Evolutionary conservation across 2,888 invertebrate genomes (phyloP), one percentile per base, ranked within the genome.

Genomic region (Lycaena phlaeas): DNA sequence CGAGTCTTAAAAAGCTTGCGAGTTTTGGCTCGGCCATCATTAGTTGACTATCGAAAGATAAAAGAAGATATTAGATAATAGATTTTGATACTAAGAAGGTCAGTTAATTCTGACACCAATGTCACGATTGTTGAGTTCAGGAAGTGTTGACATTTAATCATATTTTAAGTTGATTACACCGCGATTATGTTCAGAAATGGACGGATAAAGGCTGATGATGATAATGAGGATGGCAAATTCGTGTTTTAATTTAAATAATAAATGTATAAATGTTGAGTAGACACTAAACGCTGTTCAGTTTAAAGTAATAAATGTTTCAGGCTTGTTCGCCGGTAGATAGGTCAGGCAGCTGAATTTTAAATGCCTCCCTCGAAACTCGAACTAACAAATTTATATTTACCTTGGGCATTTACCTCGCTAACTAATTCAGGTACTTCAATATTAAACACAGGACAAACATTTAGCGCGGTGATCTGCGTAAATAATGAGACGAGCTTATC

Each of bases 261-360:
- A n/a, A 14, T 7, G 17, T 31, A 9, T 36, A 25, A 7, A 31
- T 17, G 15, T 28, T 27, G 11, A 37, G 27, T 11, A 31, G 22
- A 5, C 22, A 38, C 30, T 38, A 42, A 42, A 40, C 42, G 42
- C 27, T 34, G 28, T 40, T 36, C 41, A 26, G 25, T 39, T 39
- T 30, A 30, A 17, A 22, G 15, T 22, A 18, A 39, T 39, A 25
- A 39, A 39, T 39, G 25, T 39, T 39, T 39, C 30, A 39, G 4
- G 14, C 14, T n/a, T 26, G 39, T 39, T 30, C 34, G 7, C 22
- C 1, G 7, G 22, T 12, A 34, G 34, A 34, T 22, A 52, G 51
- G 51, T 47, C 45, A 40, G 29, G 37, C 36, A 38, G 44, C 39
- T 50, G 44, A 50, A 52, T 50, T 47, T 51, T 48, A 44, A 48